Percentiles rank a stretch among this genome's conserved stretches.
Conservation (phyloP, 2,888 invertebrate genomes). For the Pheosia tremula region DNA sequence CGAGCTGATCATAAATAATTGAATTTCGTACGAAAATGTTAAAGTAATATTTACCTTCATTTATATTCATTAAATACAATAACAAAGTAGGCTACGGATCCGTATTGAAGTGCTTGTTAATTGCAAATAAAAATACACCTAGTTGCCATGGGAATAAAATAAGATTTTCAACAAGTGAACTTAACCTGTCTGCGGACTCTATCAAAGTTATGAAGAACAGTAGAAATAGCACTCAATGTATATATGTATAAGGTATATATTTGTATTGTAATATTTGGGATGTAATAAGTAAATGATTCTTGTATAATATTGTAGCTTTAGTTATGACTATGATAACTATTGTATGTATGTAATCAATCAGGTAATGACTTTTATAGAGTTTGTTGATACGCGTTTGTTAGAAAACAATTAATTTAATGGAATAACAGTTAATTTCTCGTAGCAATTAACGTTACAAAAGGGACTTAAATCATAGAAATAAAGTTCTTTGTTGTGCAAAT, state of each 20-base stretch:
- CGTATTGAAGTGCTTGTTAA: constrained; percentile 37
- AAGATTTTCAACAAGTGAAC: constrained; percentile 28
- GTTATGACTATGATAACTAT: constrained; percentile 37
- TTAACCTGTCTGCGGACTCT: constrained; percentile 23
- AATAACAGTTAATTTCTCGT: neutral
- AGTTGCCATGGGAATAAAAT: constrained; percentile 34
- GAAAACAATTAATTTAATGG: neutral
- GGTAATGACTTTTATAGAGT: constrained; percentile 26
- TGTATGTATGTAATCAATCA: constrained; percentile 35
- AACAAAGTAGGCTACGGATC: constrained; percentile 56
- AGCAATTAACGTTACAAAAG: neutral
- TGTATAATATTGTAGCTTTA: constrained; percentile 26
- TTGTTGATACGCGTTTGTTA: constrained; percentile 5
- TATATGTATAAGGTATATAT: constrained; percentile 19
- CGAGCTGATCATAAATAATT: constrained; percentile 47
- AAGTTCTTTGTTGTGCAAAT: neutral
- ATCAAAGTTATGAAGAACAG: constrained; percentile 22
- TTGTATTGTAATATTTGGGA: constrained; percentile 10
- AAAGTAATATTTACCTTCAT: constrained; percentile 62
- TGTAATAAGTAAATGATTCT: constrained; percentile 29
- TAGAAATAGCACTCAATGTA: constrained; percentile 14
- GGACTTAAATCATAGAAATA: neutral
- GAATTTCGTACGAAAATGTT: constrained; percentile 52
- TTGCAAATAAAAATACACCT: constrained; percentile 41
- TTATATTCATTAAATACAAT: constrained; percentile 68